phyloP scores from a whole-genome alignment of 2,113 vertebrate genomes.

The Porphyrio hochstetteri region DNA sequence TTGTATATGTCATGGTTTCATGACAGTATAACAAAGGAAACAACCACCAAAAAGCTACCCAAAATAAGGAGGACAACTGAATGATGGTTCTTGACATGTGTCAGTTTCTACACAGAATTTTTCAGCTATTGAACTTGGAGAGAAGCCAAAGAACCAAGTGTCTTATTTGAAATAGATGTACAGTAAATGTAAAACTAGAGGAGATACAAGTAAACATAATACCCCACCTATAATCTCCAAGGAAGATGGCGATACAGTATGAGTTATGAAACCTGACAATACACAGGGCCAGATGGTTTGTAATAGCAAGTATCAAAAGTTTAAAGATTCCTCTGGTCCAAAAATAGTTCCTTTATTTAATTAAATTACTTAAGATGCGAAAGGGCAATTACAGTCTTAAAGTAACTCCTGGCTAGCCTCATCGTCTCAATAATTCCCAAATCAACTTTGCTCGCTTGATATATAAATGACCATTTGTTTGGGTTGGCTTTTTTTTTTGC shows the following conservation, averaged over 20 bases:
- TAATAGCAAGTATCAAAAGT: not conserved
- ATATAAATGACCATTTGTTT: not conserved
- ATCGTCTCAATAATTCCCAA: constrained; percentile 4
- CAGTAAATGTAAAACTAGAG: not conserved
- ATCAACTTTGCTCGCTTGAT: not conserved
- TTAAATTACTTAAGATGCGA: not conserved
- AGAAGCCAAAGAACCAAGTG: not conserved
- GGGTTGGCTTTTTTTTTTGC: not conserved
- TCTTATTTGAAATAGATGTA: not conserved
- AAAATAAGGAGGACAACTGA: not conserved
- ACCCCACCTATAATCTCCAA: not conserved
- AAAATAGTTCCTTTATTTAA: not conserved
- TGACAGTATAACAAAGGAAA: not conserved
- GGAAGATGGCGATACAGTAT: not conserved
- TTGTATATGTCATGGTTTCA: not conserved
- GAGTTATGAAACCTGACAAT: not conserved
- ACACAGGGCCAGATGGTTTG: not conserved
- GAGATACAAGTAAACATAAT: not conserved
- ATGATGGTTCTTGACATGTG: not conserved
- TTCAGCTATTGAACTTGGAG: not conserved
- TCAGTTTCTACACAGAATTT: not conserved
- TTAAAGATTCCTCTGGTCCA: not conserved
- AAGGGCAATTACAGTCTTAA: not conserved
- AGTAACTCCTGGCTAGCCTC: not conserved
- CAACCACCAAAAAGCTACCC: not conserved